A percentile compares a stretch with the other conserved stretches of the same genome.
Evolutionary conservation across 2,113 vertebrate species (phyloP).

Genomic region (Myotis yumanensis): DNA sequence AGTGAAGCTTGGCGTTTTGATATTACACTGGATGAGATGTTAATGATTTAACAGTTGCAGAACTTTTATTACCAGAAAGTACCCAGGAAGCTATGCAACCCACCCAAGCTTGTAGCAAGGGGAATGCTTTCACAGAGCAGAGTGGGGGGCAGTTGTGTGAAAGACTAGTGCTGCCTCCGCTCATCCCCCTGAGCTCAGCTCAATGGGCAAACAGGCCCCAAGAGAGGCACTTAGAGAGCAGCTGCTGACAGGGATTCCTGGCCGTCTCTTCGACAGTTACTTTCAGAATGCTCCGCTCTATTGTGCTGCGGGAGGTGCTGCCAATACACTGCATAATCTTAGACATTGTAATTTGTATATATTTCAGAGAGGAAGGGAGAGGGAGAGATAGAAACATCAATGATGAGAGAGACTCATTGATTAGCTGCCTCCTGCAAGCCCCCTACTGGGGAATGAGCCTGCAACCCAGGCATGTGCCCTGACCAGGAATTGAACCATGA

Average conservation of each 20-base stretch:
- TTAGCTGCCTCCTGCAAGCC: no score
- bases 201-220: background rate
- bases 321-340: background rate
- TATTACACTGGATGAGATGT: background rate
- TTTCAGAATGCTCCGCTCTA: background rate
- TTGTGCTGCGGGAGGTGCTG: background rate
- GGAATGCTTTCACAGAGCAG: background rate
- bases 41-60: constrained; percentile 21
- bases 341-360: background rate
- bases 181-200: background rate
- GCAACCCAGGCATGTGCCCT: no score
- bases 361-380: no score
- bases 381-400: no score
- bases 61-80: background rate
- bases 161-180: background rate
- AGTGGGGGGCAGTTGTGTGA: background rate
- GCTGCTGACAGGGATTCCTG: background rate
- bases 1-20: background rate
- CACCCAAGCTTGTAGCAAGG: background rate
- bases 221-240: background rate
- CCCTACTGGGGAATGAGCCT: no score
- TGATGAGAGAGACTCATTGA: no score
- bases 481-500: no score
- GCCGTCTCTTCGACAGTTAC: background rate
- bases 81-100: background rate